A percentile compares a stretch with the other conserved stretches of the same genome.
Evolutionary conservation across 2,797 vertebrate genomes (phyloP).

Genomic region (Calcarius lapponicus): DNA sequence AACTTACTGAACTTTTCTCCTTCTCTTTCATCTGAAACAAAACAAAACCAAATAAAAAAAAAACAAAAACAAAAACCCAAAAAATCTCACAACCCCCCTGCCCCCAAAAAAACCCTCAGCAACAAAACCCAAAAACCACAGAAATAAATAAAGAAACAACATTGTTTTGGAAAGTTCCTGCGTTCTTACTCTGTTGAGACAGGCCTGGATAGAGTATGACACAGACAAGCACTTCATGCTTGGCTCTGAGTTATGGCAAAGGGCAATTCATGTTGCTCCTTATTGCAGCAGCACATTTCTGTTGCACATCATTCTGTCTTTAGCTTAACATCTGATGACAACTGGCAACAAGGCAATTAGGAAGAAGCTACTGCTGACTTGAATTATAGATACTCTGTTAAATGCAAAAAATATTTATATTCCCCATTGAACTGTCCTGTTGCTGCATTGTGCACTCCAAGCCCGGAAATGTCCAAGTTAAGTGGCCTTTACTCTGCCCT

Average conservation of each 20-base stretch:
- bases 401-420: neutral
- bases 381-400: constrained; percentile 48
- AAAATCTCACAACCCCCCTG: too few relatives aligned
- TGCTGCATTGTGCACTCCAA: neutral
- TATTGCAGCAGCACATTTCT: neutral
- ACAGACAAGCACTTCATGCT: neutral
- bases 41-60: neutral
- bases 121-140: neutral
- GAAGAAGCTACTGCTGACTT: neutral
- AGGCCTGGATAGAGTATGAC: neutral
- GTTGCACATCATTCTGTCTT: constrained; percentile 35
- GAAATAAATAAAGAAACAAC: accelerated
- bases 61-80: neutral
- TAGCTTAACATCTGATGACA: constrained; percentile 50
- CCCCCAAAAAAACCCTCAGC: neutral
- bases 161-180: neutral
- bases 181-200: neutral
- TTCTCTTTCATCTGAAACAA: neutral
- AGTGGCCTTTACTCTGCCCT: neutral
- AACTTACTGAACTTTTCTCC: neutral
- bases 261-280: neutral
- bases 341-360: constrained; percentile 51
- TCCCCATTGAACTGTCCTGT: neutral
- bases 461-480: neutral
- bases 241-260: neutral